phyloP scores from a whole-genome alignment of 2,113 vertebrate genomes.

The Procavia capensis region DNA sequence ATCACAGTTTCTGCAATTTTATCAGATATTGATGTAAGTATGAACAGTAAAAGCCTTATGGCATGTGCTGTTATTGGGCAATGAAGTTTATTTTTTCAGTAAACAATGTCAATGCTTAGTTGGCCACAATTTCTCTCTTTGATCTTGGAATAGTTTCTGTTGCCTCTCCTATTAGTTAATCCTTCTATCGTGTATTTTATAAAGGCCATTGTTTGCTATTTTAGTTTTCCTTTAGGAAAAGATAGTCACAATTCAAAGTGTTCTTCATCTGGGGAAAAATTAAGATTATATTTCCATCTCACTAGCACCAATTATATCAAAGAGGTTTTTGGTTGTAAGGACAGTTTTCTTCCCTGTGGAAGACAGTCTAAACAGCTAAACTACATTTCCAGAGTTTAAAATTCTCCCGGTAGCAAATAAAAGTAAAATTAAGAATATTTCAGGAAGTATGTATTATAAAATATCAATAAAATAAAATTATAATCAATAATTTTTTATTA shows the following conservation, averaged over 20 bases:
- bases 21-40: neutral
- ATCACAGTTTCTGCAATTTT: neutral
- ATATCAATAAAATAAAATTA: too few relatives aligned
- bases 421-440: neutral
- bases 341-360: neutral
- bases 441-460: neutral
- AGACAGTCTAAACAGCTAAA: neutral
- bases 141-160: neutral
- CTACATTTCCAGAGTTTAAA: neutral
- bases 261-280: neutral
- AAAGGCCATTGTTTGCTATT: neutral
- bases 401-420: neutral
- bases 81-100: slow-evolving; percentile 54
- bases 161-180: neutral
- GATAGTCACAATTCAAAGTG: neutral
- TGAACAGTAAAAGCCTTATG: neutral
- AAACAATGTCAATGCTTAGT: neutral
- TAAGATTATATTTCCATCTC: neutral
- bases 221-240: slow-evolving; percentile 8
- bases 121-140: neutral
- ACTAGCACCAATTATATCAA: neutral
- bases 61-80: neutral
- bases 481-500: too few relatives aligned
- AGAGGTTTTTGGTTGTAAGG: too few relatives aligned
- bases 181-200: neutral